Evolutionary conservation across 2,113 vertebrate genomes (phyloP).

Genomic region (Stictonetta naevosa): DNA sequence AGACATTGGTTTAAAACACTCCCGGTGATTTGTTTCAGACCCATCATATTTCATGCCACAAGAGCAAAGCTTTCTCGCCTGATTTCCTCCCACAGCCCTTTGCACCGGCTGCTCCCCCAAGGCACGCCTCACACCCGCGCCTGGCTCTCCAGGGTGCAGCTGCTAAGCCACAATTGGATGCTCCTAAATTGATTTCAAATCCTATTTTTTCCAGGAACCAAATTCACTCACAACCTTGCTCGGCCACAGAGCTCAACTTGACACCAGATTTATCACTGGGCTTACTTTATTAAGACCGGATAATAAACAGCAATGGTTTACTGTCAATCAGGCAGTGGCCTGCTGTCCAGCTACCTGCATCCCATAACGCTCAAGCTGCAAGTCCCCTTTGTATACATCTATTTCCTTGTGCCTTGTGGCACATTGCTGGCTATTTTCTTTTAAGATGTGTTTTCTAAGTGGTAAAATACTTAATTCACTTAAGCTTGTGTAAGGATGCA

Average conservation of each 20-base stretch:
- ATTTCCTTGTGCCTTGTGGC: neutral
- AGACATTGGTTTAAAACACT: neutral
- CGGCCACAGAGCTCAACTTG: neutral
- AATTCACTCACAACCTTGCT: neutral
- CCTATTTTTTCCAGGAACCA: neutral
- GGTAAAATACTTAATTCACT: neutral
- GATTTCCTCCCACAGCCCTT: neutral
- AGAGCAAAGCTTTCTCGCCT: neutral
- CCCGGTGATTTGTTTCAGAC: neutral
- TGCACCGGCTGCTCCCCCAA: neutral
- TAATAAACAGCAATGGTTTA: neutral
- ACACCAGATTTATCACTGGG: neutral
- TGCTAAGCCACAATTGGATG: neutral
- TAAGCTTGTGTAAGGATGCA: neutral
- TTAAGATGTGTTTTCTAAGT: neutral
- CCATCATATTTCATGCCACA: neutral
- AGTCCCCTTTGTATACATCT: neutral
- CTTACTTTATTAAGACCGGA: neutral
- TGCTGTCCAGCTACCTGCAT: neutral
- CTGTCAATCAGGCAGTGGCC: neutral
- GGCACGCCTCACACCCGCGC: neutral
- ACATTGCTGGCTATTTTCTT: neutral
- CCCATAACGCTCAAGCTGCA: neutral
- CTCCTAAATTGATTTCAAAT: conserved; percentile 39
- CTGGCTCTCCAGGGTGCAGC: neutral